Conservation (phyloP, 2,888 invertebrate genomes). For the Elysia crispata region DNA sequence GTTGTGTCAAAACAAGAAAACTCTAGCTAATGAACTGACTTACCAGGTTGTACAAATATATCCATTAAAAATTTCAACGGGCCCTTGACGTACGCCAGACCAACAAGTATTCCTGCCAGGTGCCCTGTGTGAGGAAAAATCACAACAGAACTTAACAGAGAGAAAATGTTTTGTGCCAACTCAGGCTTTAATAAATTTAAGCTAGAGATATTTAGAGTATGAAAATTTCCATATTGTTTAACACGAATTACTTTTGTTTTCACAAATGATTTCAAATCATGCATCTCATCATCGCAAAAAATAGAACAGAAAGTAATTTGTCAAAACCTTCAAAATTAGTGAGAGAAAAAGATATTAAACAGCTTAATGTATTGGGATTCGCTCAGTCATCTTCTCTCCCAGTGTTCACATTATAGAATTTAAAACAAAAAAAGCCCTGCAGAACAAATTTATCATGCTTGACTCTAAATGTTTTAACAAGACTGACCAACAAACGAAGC, state of each 20-base stretch:
- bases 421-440: constrained; percentile 1
- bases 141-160: too few relatives aligned
- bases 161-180: too few relatives aligned
- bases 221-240: too few relatives aligned
- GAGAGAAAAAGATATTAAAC: too few relatives aligned
- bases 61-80: constrained; percentile 77
- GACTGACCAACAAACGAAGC: constrained; percentile 80
- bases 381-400: not conserved
- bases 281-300: too few relatives aligned
- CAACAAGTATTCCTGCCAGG: constrained; percentile 83
- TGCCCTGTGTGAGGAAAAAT: constrained; percentile 82
- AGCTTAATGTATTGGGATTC: not conserved
- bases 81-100: constrained; percentile 81
- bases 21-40: not conserved
- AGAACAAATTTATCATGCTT: not conserved
- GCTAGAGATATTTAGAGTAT: too few relatives aligned
- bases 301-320: too few relatives aligned
- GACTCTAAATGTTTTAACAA: not conserved
- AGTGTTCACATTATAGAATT: not conserved
- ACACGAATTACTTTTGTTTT: too few relatives aligned
- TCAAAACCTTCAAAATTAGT: too few relatives aligned
- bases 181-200: too few relatives aligned
- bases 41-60: constrained; percentile 60
- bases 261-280: too few relatives aligned
- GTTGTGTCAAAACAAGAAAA: constrained; percentile 5